phyloP scores from a whole-genome alignment of 2,113 vertebrate genomes.

The Trematocara unimaculatum region DNA sequence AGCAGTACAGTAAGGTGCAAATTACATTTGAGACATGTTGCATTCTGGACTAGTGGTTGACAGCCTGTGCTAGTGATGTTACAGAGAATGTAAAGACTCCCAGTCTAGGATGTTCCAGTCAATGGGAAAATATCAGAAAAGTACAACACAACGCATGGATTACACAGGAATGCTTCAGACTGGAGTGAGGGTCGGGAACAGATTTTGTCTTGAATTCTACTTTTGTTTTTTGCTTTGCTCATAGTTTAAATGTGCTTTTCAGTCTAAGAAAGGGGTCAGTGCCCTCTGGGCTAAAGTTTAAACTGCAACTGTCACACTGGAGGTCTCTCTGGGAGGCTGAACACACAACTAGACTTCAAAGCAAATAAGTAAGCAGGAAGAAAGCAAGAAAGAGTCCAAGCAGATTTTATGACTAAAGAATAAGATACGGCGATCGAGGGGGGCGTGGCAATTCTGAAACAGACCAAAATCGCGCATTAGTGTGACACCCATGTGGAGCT shows the following conservation, averaged over 20 bases:
- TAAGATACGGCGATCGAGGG: accelerated
- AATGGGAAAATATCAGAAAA: constrained; percentile 17
- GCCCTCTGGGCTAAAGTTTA: background rate
- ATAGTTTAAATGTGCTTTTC: constrained; percentile 4
- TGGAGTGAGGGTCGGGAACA: background rate
- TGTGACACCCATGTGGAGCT: background rate
- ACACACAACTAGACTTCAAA: background rate
- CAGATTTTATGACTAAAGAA: background rate
- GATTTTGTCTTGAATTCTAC: constrained; percentile 5
- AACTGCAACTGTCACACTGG: background rate
- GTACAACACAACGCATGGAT: constrained; percentile 27
- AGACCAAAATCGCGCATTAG: background rate
- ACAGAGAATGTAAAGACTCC: constrained; percentile 7
- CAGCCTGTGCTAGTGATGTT: constrained; percentile 18
- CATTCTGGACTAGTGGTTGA: constrained; percentile 29
- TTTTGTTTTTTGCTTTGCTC: background rate
- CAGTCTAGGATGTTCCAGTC: background rate
- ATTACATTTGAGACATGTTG: constrained; percentile 46
- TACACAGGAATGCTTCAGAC: constrained; percentile 34
- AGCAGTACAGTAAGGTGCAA: constrained; percentile 69
- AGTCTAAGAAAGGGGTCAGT: background rate
- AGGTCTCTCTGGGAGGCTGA: background rate
- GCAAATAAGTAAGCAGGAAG: background rate
- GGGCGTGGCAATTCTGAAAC: background rate
- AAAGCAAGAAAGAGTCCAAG: background rate